Evolutionary conservation across 2,888 invertebrate species (phyloP).

Genomic region (Epistrophe grossulariae): DNA sequence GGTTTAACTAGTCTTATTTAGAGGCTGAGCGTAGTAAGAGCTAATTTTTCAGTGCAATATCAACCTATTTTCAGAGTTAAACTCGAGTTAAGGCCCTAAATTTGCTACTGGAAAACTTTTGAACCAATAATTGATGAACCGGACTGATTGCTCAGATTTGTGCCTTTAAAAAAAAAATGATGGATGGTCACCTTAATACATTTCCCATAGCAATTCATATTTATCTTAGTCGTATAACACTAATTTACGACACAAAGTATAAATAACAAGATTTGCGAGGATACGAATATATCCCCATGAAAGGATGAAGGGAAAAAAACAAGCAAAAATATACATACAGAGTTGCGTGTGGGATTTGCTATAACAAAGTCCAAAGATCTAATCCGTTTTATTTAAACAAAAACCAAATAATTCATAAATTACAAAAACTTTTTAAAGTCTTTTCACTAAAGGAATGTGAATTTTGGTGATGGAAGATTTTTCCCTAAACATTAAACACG

Average conservation of each 20-base stretch:
- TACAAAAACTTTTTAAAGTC: conserved; percentile 25
- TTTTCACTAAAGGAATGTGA: background rate
- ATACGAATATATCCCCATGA: background rate
- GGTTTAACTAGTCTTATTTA: no score
- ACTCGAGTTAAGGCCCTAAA: no score
- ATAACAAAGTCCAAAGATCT: conserved; percentile 35
- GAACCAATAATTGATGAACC: no score
- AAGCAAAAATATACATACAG: background rate
- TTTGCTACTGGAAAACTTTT: no score
- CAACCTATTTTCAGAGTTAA: no score
- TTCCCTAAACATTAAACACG: background rate
- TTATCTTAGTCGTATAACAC: conserved; percentile 29
- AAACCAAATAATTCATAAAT: conserved; percentile 53
- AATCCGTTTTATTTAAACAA: conserved; percentile 39
- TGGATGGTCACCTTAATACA: background rate
- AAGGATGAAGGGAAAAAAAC: background rate
- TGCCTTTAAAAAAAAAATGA: no score
- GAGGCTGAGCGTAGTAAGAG: no score
- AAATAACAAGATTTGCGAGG: conserved; percentile 48
- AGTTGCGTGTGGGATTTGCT: conserved; percentile 37
- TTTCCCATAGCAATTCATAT: conserved; percentile 1
- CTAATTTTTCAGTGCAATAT: no score
- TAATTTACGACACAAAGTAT: conserved; percentile 64
- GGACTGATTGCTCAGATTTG: no score
- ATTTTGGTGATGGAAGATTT: background rate